These are phyloP conservation scores for Acestrorhynchus altus DNA, from an alignment of 2,797 vertebrate species.

Conservation along the genomic window DNA sequence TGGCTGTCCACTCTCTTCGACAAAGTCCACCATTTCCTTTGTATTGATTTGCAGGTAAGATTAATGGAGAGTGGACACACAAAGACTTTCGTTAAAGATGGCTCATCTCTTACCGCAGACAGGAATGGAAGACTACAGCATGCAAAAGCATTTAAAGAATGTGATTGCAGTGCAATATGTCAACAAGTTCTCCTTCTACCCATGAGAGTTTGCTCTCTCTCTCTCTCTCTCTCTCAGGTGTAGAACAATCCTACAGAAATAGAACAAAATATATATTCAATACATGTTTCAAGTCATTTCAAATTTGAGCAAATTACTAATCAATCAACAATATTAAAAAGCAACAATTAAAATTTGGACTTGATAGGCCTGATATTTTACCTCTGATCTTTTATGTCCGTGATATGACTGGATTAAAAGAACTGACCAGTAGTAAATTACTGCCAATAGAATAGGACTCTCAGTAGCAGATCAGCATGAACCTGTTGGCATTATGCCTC, in stretches of 20 bases:
- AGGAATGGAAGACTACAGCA: not conserved
- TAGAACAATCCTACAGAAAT: conserved; percentile 7
- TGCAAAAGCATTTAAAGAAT: not conserved
- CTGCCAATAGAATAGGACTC: no score
- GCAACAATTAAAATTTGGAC: no score
- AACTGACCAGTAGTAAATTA: no score
- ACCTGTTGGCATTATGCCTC: no score
- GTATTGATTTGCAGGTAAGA: not conserved
- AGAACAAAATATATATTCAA: not conserved
- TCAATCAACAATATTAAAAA: no score
- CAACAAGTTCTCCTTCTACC: not conserved
- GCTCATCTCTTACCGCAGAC: not conserved
- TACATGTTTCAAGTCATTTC: no score
- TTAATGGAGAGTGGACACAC: not conserved
- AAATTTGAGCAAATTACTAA: no score
- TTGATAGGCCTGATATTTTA: no score
- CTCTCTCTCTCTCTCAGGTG: conserved; percentile 5
- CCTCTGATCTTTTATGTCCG: no score
- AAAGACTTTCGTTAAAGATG: conserved; percentile 4
- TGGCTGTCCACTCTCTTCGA: not conserved
- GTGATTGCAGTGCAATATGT: not conserved
- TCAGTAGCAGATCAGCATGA: no score
- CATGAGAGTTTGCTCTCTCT: conserved; percentile 15
- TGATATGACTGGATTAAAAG: no score
- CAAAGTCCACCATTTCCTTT: not conserved